Evolutionary conservation across 2,113 vertebrate genomes (phyloP).

Genomic region (Hemichromis elongatus): DNA sequence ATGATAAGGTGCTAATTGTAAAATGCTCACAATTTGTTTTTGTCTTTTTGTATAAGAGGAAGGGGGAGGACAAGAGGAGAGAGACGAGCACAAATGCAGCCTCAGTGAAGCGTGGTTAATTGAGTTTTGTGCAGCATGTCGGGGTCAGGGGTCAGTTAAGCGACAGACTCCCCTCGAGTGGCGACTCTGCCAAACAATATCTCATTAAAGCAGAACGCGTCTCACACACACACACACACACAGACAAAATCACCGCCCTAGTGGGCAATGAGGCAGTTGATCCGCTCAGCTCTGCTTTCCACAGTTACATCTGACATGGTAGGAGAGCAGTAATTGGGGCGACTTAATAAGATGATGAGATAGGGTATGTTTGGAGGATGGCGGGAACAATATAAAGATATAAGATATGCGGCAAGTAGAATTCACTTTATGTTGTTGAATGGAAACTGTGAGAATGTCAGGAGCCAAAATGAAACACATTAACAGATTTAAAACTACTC

Average conservation of each 20-base stretch:
- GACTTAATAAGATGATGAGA: background rate
- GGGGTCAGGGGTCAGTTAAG: constrained; percentile 56
- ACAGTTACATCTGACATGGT: constrained; percentile 16
- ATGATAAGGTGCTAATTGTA: background rate
- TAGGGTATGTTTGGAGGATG: background rate
- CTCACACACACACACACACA: constrained; percentile 18
- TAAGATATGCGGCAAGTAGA: background rate
- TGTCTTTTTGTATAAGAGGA: background rate
- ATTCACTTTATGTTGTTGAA: background rate
- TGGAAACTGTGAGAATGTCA: background rate
- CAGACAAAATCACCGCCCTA: constrained; percentile 2
- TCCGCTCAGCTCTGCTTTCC: constrained; percentile 19
- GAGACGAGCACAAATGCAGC: background rate
- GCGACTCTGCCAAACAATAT: constrained; percentile 53
- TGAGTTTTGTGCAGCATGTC: constrained; percentile 52
- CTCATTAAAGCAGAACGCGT: constrained; percentile 64
- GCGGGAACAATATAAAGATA: background rate
- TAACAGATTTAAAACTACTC: background rate
- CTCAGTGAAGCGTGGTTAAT: constrained; percentile 42
- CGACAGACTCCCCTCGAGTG: constrained; percentile 51
- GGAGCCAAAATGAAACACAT: background rate
- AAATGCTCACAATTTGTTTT: background rate
- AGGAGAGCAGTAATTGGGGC: background rate
- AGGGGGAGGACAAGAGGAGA: background rate
- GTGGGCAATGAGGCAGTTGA: constrained; percentile 48